Base-by-base conservation (phyloP, 1,140 invertebrate genomes). In the Pogonus chalceus region DNA sequence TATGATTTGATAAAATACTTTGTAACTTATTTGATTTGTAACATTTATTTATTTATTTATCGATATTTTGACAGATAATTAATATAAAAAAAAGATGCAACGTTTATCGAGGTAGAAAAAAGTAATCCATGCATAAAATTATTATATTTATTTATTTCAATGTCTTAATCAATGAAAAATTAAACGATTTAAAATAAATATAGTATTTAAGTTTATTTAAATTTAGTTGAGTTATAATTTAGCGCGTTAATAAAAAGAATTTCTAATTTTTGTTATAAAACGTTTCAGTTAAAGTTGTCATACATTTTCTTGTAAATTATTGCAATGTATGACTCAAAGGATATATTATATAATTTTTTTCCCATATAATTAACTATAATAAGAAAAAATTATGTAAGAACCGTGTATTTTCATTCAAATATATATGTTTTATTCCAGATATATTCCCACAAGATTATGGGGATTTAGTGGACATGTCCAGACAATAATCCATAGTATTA, bases 391-490 rank as follows among this genome's bases (percentile, higher is more conserved):
- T n/a, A 35, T 35, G 31, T 9, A 35, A 35, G 31, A 35, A 35
- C 7, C 21, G 14, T 48, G 16, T 10, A 20, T 16, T 20, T 48
- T 21, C 1, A 20, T 48, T 12, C 2, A 20, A 21, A 14, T 20
- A 20, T 48, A 10, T 26, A 51, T 54, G n/a, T 54, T 63, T 63
- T 58, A 54, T 78, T 83, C 37, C 71, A 96, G 92, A 37, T 96
- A 93, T 69, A 76, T 85, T 58, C 91, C 92, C 43, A 90, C 91
- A n/a, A 74, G 87, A 55, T 66, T 96, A 61, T 96, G 92, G 92
- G 92, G 92, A 43, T 92, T 91, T 64, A 93, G 88, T 71, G 92
- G 92, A 2, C 92, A 96, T 71, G 79, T 95, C 20, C 92, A 96
- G 68, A 95, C 92, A 0, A 85, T 94, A 39, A 71, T 94, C 16